Conservation (phyloP, 2,888 invertebrate genomes). For the Trypoxylon attenuatum region DNA sequence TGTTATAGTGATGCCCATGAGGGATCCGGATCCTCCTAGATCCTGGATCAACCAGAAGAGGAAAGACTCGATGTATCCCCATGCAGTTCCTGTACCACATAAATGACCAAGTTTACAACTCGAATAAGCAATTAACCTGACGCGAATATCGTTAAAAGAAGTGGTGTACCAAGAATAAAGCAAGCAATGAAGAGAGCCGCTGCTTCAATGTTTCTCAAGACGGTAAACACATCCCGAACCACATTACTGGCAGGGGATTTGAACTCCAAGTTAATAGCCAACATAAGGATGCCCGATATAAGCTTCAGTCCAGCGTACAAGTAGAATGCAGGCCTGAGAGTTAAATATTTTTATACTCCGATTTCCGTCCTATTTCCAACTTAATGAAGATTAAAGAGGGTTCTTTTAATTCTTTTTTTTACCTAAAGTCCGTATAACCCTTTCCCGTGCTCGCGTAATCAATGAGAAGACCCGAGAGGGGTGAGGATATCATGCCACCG, state of each 20-base stretch:
- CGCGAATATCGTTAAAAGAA: too few relatives aligned
- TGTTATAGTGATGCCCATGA: constrained; percentile 88
- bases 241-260: constrained; percentile 84
- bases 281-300: constrained; percentile 80
- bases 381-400: not conserved
- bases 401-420: constrained; percentile 22
- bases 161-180: constrained; percentile 84
- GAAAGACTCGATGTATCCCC: constrained; percentile 89
- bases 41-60: constrained; percentile 88
- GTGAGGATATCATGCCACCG: constrained; percentile 88
- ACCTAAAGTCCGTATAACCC: constrained; percentile 85
- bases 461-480: constrained; percentile 83
- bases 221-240: constrained; percentile 81
- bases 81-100: constrained; percentile 84
- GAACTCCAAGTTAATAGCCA: constrained; percentile 85
- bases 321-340: constrained; percentile 85
- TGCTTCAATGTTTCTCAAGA: constrained; percentile 83
- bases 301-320: constrained; percentile 83
- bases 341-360: constrained; percentile 9
- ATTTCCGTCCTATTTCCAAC: not conserved
- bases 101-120: not conserved
- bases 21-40: constrained; percentile 83
- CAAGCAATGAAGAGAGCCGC: constrained; percentile 84
- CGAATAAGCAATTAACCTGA: not conserved
- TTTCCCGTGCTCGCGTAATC: constrained; percentile 84